These are phyloP conservation scores for Poecile montanus DNA, from an alignment of 2,797 vertebrate genomes.

Conservation along the genomic window DNA sequence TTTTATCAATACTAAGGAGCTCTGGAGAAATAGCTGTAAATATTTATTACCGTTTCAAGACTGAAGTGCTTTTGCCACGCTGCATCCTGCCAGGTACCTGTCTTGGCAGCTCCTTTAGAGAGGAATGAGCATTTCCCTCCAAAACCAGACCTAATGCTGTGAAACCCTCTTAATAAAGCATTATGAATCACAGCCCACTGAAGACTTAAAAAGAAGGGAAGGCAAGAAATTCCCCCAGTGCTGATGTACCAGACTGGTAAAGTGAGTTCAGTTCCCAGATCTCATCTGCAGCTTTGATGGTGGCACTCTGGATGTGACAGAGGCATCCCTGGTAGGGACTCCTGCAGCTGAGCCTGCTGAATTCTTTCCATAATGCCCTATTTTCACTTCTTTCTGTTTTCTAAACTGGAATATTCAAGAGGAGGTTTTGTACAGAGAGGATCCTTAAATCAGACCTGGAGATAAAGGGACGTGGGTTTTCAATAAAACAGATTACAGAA, in stretches of 20 bases:
- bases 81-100: background rate
- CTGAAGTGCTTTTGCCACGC: background rate
- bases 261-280: background rate
- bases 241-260: background rate
- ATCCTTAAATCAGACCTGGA: background rate
- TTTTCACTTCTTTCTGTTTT: background rate
- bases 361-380: background rate
- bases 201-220: background rate
- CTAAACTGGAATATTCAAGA: background rate
- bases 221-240: background rate
- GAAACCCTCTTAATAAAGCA: background rate
- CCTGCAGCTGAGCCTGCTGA: background rate
- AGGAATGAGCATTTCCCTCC: background rate
- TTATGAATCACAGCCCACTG: background rate
- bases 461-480: background rate
- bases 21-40: background rate
- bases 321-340: background rate
- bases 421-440: background rate
- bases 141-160: background rate
- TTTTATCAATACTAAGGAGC: conserved; percentile 34
- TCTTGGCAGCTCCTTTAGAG: background rate
- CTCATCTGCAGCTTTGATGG: background rate
- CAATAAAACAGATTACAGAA: background rate
- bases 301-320: background rate
- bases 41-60: conserved; percentile 3